Conservation (phyloP, 2,113 vertebrate genomes). For the Oenanthe oenanthe region DNA sequence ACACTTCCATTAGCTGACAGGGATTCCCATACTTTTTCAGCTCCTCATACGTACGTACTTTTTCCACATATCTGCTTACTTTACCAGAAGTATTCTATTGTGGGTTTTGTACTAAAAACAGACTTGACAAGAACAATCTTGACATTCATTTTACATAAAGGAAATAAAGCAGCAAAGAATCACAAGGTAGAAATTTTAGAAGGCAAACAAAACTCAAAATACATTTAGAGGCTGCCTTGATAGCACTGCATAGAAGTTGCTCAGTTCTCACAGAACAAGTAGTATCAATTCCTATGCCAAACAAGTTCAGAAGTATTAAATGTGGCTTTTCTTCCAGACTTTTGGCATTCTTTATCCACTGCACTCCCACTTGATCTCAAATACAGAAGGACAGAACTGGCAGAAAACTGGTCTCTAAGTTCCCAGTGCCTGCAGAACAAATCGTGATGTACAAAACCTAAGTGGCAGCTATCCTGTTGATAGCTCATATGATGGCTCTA, state of each 20-base stretch:
- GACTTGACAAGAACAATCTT: neutral
- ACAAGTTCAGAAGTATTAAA: neutral
- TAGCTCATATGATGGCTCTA: neutral
- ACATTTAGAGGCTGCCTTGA: neutral
- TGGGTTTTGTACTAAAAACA: conserved; percentile 14
- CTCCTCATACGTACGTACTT: neutral
- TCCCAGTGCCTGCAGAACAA: neutral
- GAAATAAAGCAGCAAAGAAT: conserved; percentile 15
- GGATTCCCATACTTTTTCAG: neutral
- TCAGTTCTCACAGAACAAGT: neutral
- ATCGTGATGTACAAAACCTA: neutral
- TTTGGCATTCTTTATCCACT: neutral
- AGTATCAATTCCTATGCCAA: neutral
- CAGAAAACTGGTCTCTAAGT: neutral
- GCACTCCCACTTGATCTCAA: neutral
- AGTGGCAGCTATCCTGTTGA: neutral
- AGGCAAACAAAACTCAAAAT: neutral
- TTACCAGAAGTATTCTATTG: neutral
- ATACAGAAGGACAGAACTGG: neutral
- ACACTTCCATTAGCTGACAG: conserved; percentile 65
- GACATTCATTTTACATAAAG: conserved; percentile 7
- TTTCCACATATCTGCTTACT: neutral
- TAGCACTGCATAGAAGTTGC: neutral
- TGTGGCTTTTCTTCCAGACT: neutral
- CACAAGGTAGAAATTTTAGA: neutral